phyloP scores from a whole-genome alignment of 1,140 invertebrate species.

The Artemia franciscana region DNA sequence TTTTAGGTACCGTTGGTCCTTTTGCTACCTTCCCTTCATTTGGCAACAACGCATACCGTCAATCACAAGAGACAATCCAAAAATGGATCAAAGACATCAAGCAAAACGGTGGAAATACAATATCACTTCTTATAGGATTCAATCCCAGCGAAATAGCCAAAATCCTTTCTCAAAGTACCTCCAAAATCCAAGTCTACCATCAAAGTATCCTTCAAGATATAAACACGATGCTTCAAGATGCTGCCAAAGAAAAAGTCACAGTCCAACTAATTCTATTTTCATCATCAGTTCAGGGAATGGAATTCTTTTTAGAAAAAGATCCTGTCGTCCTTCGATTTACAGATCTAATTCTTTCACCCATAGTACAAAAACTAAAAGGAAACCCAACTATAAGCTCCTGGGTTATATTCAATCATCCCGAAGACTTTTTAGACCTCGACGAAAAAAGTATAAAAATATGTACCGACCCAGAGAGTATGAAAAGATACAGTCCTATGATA shows the following conservation, averaged over 20 bases:
- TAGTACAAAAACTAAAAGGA: not conserved
- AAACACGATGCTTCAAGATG: not conserved
- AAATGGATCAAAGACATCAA: not conserved
- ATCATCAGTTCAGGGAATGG: not conserved
- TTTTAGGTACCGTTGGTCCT: not conserved
- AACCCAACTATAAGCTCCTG: not conserved
- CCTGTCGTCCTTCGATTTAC: not conserved
- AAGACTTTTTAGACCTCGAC: not conserved
- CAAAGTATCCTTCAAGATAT: not conserved
- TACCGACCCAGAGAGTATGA: not conserved
- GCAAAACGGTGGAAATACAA: not conserved
- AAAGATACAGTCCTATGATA: not conserved
- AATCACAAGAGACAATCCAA: not conserved
- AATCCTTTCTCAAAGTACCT: not conserved
- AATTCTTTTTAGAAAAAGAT: not conserved
- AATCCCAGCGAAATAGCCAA: not conserved
- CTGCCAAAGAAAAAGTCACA: not conserved
- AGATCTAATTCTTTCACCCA: not conserved
- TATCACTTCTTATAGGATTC: not conserved
- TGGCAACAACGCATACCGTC: not conserved
- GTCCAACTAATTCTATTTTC: not conserved
- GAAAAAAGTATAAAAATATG: not conserved
- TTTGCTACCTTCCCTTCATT: not conserved
- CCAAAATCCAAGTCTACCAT: not conserved
- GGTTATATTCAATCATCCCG: not conserved